Evolutionary conservation across 2,797 vertebrate genomes (phyloP).

Genomic region (Acrocephalus scirpaceus): DNA sequence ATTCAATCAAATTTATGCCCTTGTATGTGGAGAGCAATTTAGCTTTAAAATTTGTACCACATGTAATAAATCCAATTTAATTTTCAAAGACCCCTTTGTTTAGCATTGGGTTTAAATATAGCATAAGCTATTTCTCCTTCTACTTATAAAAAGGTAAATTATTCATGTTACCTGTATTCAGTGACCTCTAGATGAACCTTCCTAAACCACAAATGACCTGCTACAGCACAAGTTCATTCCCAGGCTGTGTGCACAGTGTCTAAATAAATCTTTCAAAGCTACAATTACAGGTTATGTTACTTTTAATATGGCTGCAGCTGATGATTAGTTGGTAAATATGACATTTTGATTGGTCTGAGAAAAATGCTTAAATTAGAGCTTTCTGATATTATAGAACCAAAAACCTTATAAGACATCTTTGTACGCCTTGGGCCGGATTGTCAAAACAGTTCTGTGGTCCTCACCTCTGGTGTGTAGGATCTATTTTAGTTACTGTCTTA

Average conservation of each 20-base stretch:
- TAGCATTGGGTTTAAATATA: conserved; percentile 15
- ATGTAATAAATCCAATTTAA: conserved; percentile 25
- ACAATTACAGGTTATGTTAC: conserved; percentile 52
- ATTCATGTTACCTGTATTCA: conserved; percentile 62
- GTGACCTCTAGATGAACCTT: conserved; percentile 58
- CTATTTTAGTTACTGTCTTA: background rate
- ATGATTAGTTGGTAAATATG: conserved; percentile 58
- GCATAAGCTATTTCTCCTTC: conserved; percentile 17
- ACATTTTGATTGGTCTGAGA: conserved; percentile 20
- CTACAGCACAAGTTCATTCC: background rate
- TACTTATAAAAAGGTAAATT: conserved; percentile 32
- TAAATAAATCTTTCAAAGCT: conserved; percentile 60
- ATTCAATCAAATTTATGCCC: conserved; percentile 36
- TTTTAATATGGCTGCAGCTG: conserved; percentile 52
- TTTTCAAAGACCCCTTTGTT: conserved; percentile 64
- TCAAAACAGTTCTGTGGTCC: background rate
- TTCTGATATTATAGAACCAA: background rate
- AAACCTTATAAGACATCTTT: background rate
- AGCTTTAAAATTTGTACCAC: conserved; percentile 34
- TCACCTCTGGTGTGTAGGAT: background rate
- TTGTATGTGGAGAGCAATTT: conserved; percentile 19
- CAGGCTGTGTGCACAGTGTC: background rate
- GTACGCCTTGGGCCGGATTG: background rate
- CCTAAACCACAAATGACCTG: conserved; percentile 20
- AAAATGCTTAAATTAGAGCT: conserved; percentile 29